Evolutionary conservation across 1,140 invertebrate genomes (phyloP).

Genomic region (Pteromalus puparum): DNA sequence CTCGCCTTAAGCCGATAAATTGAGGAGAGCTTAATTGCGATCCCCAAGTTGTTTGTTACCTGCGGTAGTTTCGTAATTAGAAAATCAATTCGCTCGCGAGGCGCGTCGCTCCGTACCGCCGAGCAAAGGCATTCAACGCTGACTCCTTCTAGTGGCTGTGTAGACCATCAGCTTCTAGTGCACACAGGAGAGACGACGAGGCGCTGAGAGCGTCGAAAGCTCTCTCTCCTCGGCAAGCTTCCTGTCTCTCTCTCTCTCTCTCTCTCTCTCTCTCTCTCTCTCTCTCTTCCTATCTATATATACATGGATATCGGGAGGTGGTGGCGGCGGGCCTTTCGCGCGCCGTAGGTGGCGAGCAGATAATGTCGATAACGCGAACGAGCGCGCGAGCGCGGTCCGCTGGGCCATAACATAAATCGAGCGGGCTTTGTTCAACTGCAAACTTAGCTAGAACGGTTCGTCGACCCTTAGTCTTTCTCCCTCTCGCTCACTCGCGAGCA

Average conservation of each 20-base stretch:
- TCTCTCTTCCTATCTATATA: not conserved
- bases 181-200: not conserved
- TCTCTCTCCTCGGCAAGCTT: too few species aligned
- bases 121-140: not conserved
- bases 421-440: constrained; percentile 50
- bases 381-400: not conserved
- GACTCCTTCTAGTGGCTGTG: not conserved
- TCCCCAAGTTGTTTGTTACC: constrained; percentile 49
- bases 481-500: constrained; percentile 15
- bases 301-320: not conserved
- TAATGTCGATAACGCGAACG: constrained; percentile 47
- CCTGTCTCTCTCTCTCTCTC: not conserved
- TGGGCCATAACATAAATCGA: constrained; percentile 47
- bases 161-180: not conserved
- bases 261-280: not conserved
- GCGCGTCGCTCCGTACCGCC: not conserved
- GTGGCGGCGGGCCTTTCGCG: not conserved
- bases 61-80: constrained; percentile 49
- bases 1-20: constrained; percentile 47
- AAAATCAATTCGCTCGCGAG: constrained; percentile 41
- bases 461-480: constrained; percentile 24
- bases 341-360: constrained; percentile 43
- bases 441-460: constrained; percentile 42
- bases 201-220: constrained; percentile 30
- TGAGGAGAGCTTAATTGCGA: constrained; percentile 52